Evolutionary conservation across 1,140 invertebrate species (phyloP).

Genomic region (Psilanteris sp.): DNA sequence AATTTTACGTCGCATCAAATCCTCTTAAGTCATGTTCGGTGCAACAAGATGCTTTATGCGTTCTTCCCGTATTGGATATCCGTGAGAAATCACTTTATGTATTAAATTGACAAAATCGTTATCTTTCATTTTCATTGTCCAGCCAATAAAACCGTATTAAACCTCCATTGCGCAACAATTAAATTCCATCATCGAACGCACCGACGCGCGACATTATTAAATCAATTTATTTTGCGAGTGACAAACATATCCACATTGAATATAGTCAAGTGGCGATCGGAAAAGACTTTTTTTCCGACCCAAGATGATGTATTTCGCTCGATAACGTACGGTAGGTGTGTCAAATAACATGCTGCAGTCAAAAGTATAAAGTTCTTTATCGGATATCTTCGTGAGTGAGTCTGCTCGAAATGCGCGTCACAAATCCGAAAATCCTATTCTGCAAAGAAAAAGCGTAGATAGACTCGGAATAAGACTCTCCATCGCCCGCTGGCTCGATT

Average conservation of each 20-base stretch:
- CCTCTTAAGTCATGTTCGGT: no score
- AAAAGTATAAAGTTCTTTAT: slow-evolving; percentile 63
- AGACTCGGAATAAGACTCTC: slow-evolving; percentile 33
- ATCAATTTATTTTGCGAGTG: background rate
- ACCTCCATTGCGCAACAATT: no score
- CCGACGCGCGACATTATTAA: background rate
- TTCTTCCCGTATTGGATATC: no score
- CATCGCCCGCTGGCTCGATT: slow-evolving; percentile 39
- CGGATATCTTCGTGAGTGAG: slow-evolving; percentile 49
- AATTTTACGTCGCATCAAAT: no score
- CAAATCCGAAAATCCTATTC: slow-evolving; percentile 63
- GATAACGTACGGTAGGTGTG: slow-evolving; percentile 26
- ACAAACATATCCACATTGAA: slow-evolving; percentile 24
- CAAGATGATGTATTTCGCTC: slow-evolving; percentile 14
- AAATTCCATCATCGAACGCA: background rate
- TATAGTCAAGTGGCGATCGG: slow-evolving; percentile 9
- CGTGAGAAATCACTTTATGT: no score
- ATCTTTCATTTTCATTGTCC: no score
- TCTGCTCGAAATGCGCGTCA: slow-evolving; percentile 55
- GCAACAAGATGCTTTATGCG: no score
- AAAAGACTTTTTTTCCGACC: background rate
- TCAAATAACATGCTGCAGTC: slow-evolving; percentile 52
- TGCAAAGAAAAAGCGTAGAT: slow-evolving; percentile 36
- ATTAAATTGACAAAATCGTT: no score
- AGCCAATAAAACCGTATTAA: no score